These are phyloP conservation scores for Balaeniceps rex DNA, from an alignment of 2,113 vertebrate genomes.

Conservation along the genomic window DNA sequence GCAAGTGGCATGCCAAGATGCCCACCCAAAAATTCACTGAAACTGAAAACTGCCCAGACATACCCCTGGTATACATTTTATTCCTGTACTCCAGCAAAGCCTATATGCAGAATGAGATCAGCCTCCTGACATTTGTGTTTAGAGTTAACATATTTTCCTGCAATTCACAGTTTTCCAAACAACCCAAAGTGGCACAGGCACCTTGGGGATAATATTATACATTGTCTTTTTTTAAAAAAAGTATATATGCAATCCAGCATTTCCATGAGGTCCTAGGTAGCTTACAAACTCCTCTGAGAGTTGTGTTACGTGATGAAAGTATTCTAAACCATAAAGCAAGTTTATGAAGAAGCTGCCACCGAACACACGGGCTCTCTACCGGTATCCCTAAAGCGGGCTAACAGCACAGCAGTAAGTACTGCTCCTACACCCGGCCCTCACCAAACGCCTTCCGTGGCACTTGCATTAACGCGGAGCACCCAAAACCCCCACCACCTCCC, in stretches of 20 bases:
- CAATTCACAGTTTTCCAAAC: not conserved
- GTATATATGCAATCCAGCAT: rapidly evolving
- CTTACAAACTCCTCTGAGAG: not conserved
- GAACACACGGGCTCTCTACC: rapidly evolving
- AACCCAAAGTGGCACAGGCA: not conserved
- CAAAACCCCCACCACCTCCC: too few relatives aligned
- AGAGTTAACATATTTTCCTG: not conserved
- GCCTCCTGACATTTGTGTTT: not conserved
- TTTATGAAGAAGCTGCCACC: rapidly evolving
- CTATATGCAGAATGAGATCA: not conserved
- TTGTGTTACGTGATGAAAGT: rapidly evolving
- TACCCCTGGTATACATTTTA: not conserved
- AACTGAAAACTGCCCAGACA: not conserved
- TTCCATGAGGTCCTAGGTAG: rapidly evolving
- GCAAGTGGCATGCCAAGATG: rapidly evolving
- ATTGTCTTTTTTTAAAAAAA: rapidly evolving
- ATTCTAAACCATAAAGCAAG: too few relatives aligned
- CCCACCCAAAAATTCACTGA: not conserved
- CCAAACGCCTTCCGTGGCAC: rapidly evolving
- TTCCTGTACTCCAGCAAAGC: not conserved
- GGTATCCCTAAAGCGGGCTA: rapidly evolving
- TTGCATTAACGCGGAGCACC: rapidly evolving
- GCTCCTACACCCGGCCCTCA: not conserved
- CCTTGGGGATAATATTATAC: not conserved
- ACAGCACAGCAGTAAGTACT: rapidly evolving